Evolutionary conservation across 2,888 invertebrate genomes (phyloP).

Genomic region (Stomorhina lunata): DNA sequence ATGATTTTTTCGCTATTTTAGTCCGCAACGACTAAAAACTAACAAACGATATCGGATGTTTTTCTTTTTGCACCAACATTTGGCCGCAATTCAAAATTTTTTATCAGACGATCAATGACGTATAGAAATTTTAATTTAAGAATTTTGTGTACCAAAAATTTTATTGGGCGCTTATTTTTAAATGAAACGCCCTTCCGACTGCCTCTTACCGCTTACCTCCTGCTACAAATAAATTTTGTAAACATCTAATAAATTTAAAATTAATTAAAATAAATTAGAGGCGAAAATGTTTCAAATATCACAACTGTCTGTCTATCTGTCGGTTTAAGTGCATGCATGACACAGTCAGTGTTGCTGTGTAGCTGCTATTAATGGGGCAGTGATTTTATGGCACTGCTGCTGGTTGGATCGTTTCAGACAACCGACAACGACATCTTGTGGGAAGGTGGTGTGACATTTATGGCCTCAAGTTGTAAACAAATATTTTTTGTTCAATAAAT

Average conservation of each 20-base stretch:
- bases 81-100: slow-evolving; percentile 55
- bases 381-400: slow-evolving; percentile 8
- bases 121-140: slow-evolving; percentile 48
- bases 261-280: slow-evolving; percentile 44
- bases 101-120: slow-evolving; percentile 65
- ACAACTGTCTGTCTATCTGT: slow-evolving; percentile 29
- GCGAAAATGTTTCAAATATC: slow-evolving; percentile 34
- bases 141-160: slow-evolving; percentile 39
- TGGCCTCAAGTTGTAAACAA: slow-evolving; percentile 2
- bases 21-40: slow-evolving; percentile 20
- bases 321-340: not conserved
- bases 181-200: not conserved
- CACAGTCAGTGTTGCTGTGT: no score
- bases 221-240: not conserved
- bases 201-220: not conserved
- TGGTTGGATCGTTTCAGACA: not conserved
- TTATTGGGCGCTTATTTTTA: slow-evolving; percentile 48
- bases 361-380: slow-evolving; percentile 33
- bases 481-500: not conserved
- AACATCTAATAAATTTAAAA: slow-evolving; percentile 1
- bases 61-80: slow-evolving; percentile 47
- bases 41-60: slow-evolving; percentile 55
- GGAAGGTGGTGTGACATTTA: slow-evolving; percentile 49
- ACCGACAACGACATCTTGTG: not conserved
- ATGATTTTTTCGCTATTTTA: not conserved